Evolutionary conservation across 2,888 invertebrate genomes (phyloP).

Genomic region (Drosophila antonietae): DNA sequence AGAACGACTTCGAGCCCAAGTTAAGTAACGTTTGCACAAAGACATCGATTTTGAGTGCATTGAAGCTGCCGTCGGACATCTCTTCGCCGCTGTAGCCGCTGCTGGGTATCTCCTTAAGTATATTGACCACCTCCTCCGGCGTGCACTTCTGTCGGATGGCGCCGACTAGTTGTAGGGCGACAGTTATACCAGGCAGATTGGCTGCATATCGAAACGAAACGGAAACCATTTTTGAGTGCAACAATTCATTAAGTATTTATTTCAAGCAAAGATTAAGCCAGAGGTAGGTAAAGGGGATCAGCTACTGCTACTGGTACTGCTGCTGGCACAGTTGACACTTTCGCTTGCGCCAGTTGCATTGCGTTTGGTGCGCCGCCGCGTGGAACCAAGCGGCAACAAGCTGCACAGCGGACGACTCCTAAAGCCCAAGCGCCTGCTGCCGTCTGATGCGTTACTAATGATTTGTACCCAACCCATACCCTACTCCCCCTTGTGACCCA

Average conservation of each 20-base stretch:
- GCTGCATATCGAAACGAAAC: constrained; percentile 85
- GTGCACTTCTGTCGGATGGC: constrained; percentile 95
- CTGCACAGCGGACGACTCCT: constrained; percentile 5
- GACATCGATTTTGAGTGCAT: constrained; percentile 97
- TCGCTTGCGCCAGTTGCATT: constrained; percentile 57
- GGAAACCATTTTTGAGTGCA: constrained; percentile 16
- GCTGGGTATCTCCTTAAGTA: constrained; percentile 93
- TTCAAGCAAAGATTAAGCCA: background rate
- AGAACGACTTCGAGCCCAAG: constrained; percentile 98
- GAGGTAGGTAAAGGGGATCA: background rate
- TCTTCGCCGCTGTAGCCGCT: constrained; percentile 88
- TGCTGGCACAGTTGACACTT: constrained; percentile 58
- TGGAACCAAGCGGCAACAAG: constrained; percentile 70
- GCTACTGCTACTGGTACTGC: background rate
- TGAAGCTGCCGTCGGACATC: constrained; percentile 90
- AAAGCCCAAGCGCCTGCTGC: constrained; percentile 7
- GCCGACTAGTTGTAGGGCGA: constrained; percentile 94
- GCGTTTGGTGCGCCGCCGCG: constrained; percentile 50
- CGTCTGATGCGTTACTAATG: constrained; percentile 67
- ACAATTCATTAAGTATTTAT: constrained; percentile 6
- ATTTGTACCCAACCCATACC: constrained; percentile 6
- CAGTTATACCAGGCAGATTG: constrained; percentile 90
- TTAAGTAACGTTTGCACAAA: constrained; percentile 98
- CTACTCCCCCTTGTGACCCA: background rate
- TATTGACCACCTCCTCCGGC: constrained; percentile 94